These are phyloP conservation scores for Peromyscus melanophrys DNA, from an alignment of 2,797 vertebrate species.

Conservation along the genomic window DNA sequence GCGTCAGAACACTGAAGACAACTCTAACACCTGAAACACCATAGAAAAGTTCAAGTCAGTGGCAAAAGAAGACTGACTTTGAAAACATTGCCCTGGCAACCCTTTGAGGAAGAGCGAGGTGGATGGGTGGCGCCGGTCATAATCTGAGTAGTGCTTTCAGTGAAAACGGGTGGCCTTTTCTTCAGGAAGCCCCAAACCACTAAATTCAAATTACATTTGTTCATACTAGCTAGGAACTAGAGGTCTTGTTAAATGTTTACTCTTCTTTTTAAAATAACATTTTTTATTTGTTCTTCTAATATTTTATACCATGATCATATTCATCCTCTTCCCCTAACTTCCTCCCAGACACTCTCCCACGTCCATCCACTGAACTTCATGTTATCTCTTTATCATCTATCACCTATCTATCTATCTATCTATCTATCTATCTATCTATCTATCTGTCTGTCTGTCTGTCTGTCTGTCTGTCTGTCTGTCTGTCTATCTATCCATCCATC, in stretches of 20 bases:
- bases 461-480: no score
- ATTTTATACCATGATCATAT: neutral
- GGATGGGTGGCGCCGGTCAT: rapidly evolving
- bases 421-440: no score
- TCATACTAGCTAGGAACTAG: neutral
- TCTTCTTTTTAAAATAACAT: neutral
- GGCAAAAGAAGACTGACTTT: neutral
- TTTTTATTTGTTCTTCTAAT: neutral
- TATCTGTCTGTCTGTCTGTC: neutral
- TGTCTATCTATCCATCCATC: no score
- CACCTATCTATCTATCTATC: neutral
- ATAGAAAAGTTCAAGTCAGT: neutral
- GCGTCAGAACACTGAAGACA: neutral
- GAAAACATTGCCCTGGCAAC: neutral
- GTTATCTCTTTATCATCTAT: neutral
- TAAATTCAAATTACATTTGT: neutral
- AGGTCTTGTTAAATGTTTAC: neutral
- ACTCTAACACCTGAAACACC: neutral
- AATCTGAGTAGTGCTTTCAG: neutral
- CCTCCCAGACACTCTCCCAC: neutral
- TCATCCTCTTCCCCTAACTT: neutral
- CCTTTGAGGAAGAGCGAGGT: neutral
- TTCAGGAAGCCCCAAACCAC: neutral
- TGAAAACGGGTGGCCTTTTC: neutral
- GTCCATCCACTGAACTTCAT: neutral